Evolutionary conservation across 1,140 invertebrate species (phyloP), one percentile per base, ranked within the genome.

Genomic region (Ceratosolen fusciceps): DNA sequence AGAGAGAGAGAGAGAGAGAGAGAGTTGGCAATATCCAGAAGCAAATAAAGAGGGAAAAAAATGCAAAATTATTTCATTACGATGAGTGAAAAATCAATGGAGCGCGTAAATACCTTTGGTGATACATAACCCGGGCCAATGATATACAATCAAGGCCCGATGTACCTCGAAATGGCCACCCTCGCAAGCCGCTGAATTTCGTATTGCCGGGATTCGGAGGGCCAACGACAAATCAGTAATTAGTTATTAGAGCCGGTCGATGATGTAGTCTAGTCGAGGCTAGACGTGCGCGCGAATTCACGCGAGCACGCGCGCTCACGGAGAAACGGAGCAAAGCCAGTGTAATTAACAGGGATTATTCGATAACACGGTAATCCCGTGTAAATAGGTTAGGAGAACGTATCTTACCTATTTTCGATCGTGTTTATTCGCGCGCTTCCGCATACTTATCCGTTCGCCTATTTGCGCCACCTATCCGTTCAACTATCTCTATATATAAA

Each of bases 301-400:
- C n/a, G 52, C 31, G 16, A 16, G 47, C n/a, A 31, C 31, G 16
- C 19, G 47, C 34, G 10, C 14, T 43, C 10, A 68, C 39, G 24
- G 10, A 24, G 26, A 24, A 29, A 0, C 4, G 39, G n/a, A 49
- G 39, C 14, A 16, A 26, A 65, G 37, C 39, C 58, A 21, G 43
- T 12, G 29, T 75, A 65, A 79, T 79, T 65, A 78, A 80, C 74
- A 74, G 74, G 54, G 83, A 81, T 65, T 83, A 83, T 82, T 83
- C 84, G 85, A 86, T 85, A 85, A 85, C 82, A 82, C 73, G 83
- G 80, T 84, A 86, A 85, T 86, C 84, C 83, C 74, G 81, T 85
- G 82, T 83, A 87, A 86, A 85, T 84, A 84, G 86, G 82, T 80
- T 82, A 58, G 39, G 60, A 74, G 31, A 73, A 81, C 72, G 78